Evolutionary conservation across 2,888 invertebrate species (phyloP).

Genomic region (Harmothoe impar): DNA sequence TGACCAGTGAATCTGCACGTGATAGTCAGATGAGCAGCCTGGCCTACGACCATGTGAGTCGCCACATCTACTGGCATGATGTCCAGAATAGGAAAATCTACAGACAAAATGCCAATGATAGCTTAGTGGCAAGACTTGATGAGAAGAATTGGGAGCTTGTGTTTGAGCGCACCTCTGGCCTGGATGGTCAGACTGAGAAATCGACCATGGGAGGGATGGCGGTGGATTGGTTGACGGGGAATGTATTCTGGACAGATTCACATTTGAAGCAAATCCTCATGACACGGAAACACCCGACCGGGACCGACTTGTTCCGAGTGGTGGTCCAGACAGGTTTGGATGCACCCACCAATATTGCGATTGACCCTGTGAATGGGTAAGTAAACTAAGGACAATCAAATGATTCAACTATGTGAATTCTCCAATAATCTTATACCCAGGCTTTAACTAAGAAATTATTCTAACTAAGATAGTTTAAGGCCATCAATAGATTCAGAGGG

Average conservation of each 20-base stretch:
- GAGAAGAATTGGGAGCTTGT: constrained; percentile 5
- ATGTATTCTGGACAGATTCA: constrained; percentile 66
- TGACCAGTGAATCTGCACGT: constrained; percentile 33
- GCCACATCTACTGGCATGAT: constrained; percentile 58
- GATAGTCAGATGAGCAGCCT: neutral
- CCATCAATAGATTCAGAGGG: no score
- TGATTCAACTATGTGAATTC: no score
- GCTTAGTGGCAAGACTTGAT: neutral
- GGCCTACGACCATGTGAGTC: constrained; percentile 23
- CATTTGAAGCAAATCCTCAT: constrained; percentile 50
- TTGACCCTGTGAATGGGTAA: neutral
- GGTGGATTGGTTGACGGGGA: constrained; percentile 65
- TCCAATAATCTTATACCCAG: no score
- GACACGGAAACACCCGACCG: constrained; percentile 39
- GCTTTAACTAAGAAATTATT: no score
- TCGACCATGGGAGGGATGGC: constrained; percentile 61
- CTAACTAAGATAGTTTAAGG: no score
- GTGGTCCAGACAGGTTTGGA: neutral
- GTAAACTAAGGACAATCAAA: no score
- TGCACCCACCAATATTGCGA: constrained; percentile 9
- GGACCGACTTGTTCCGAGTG: neutral
- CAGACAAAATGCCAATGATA: constrained; percentile 39
- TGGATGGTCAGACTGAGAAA: no score
- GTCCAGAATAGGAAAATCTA: neutral
- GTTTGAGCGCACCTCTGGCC: constrained; percentile 14